Percentiles rank a stretch among this genome's conserved stretches.
Conservation (phyloP, 1,140 invertebrate species). For the Panagrolaimus sp. region DNA sequence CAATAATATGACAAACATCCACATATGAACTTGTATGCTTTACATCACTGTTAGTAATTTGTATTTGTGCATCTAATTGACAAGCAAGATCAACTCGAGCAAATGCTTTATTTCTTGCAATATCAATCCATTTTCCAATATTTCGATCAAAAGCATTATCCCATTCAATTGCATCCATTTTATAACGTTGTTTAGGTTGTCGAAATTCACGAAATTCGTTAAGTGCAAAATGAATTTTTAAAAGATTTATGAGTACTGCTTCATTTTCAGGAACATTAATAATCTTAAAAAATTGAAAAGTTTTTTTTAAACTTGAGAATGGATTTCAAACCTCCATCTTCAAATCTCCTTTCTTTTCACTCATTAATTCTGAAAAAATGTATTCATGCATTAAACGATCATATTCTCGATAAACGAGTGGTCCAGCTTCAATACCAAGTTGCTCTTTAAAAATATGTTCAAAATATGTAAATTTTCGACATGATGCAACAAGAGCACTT, state of each 20-base stretch:
- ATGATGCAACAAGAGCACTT: slow-evolving; percentile 40
- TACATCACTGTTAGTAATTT: slow-evolving; percentile 63
- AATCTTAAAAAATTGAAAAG: slow-evolving; percentile 27
- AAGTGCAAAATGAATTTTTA: slow-evolving; percentile 52
- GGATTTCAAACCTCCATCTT: slow-evolving; percentile 36
- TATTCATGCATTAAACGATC: slow-evolving; percentile 52
- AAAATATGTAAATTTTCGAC: slow-evolving; percentile 46
- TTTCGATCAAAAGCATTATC: slow-evolving; percentile 48
- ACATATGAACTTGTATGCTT: slow-evolving; percentile 85
- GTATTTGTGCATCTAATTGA: slow-evolving; percentile 51
- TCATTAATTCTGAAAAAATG: slow-evolving; percentile 53
- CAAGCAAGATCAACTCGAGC: slow-evolving; percentile 51
- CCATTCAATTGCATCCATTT: slow-evolving; percentile 52
- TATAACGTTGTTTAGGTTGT: slow-evolving; percentile 39
- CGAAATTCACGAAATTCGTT: slow-evolving; percentile 42
- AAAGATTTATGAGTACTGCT: slow-evolving; percentile 37
- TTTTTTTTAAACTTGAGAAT: slow-evolving; percentile 12
- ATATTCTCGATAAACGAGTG: slow-evolving; percentile 45
- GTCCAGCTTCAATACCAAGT: slow-evolving; percentile 44
- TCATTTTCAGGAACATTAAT: slow-evolving; percentile 44
- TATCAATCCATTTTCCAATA: slow-evolving; percentile 54
- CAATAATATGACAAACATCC: slow-evolving; percentile 80
- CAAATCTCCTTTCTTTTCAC: slow-evolving; percentile 46
- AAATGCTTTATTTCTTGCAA: slow-evolving; percentile 49
- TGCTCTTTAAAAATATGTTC: slow-evolving; percentile 45